Conservation (phyloP, 1,140 invertebrate species). For the Ceratina australensis region DNA sequence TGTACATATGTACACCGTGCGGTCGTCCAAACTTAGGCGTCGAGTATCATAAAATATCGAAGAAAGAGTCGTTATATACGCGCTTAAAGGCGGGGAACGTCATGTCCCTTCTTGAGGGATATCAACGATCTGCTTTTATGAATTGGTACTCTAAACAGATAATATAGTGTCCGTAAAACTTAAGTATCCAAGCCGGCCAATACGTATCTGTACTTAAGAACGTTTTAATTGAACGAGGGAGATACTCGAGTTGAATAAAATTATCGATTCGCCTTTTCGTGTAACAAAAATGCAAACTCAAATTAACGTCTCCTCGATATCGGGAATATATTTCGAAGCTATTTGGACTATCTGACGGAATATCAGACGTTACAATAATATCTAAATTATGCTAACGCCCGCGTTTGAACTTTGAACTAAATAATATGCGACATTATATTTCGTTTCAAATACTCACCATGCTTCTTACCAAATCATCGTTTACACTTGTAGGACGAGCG, state of each 20-base stretch:
- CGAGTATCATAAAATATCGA: constrained; percentile 44
- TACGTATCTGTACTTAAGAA: neutral
- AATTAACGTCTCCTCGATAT: too few relatives aligned
- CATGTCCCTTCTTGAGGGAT: constrained; percentile 16
- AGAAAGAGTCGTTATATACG: constrained; percentile 43
- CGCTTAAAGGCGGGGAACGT: constrained; percentile 32
- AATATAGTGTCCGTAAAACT: constrained; percentile 33
- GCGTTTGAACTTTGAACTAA: too few relatives aligned
- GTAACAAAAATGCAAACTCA: too few relatives aligned
- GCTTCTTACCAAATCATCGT: constrained; percentile 42
- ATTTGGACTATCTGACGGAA: too few relatives aligned
- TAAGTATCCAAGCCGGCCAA: neutral
- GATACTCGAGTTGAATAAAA: too few relatives aligned
- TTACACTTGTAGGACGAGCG: constrained; percentile 21
- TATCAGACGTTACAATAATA: too few relatives aligned
- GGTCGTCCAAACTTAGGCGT: neutral
- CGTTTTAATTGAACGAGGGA: neutral
- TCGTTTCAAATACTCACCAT: too few relatives aligned
- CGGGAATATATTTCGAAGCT: too few relatives aligned
- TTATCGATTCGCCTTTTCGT: too few relatives aligned
- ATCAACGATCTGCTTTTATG: constrained; percentile 21
- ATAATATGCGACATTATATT: too few relatives aligned
- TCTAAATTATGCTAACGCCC: too few relatives aligned
- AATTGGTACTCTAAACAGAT: constrained; percentile 4
- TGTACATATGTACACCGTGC: neutral